phyloP scores from a whole-genome alignment of 2,888 invertebrate species.

The Anoplius nigerrimus region DNA sequence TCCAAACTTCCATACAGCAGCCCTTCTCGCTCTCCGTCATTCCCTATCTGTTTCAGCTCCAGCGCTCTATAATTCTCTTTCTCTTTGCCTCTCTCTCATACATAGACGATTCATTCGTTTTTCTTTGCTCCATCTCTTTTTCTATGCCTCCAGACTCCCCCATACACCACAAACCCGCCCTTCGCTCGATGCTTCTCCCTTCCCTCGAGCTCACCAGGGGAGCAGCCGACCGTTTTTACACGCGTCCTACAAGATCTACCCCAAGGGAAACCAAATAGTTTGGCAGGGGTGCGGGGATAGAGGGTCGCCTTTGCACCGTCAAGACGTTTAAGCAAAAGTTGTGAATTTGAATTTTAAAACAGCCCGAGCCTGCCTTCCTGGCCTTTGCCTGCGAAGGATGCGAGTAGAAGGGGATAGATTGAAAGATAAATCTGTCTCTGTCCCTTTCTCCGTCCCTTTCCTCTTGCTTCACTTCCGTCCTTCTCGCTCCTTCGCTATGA shows the following conservation, averaged over 20 bases:
- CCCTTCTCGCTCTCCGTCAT: neutral
- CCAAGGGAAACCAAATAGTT: neutral
- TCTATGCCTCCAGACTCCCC: too few relatives aligned
- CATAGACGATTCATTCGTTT: too few relatives aligned
- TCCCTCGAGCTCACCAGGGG: too few relatives aligned
- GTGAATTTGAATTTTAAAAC: slow-evolving; percentile 64
- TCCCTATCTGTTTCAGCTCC: too few relatives aligned
- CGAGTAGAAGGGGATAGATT: slow-evolving; percentile 49
- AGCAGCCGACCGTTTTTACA: neutral
- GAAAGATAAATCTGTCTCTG: slow-evolving; percentile 55
- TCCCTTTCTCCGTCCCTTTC: slow-evolving; percentile 10
- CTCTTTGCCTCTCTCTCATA: too few relatives aligned
- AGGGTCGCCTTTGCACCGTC: slow-evolving; percentile 27
- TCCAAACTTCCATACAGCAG: slow-evolving; percentile 34
- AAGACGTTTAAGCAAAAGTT: slow-evolving; percentile 61
- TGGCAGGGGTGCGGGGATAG: slow-evolving; percentile 3
- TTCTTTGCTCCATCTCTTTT: too few relatives aligned
- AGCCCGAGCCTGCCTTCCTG: slow-evolving; percentile 31
- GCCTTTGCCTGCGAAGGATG: slow-evolving; percentile 29
- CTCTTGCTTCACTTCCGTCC: slow-evolving; percentile 7
- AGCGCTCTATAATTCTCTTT: too few relatives aligned
- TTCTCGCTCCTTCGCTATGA: slow-evolving; percentile 10
- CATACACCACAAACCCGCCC: too few relatives aligned
- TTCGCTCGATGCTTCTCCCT: too few relatives aligned
- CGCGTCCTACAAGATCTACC: neutral